Base-by-base conservation (phyloP, 2,113 vertebrate species). In the Tricholaema leucomelas region DNA sequence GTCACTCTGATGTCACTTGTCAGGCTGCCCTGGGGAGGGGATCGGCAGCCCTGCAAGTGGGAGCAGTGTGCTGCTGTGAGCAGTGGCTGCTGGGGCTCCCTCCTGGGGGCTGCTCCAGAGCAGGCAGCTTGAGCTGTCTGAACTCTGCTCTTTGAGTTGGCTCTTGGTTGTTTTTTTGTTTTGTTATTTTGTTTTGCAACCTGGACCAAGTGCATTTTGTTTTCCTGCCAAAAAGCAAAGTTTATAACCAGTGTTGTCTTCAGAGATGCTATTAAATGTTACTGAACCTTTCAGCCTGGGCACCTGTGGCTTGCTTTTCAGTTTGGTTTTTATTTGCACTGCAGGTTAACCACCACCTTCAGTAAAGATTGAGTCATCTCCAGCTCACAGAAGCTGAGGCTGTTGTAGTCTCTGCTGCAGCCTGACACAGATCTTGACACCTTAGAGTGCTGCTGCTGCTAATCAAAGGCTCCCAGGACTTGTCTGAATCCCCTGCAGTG, bases 211-310 rank as follows among this genome's bases (percentile, higher is more conserved):
- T 95, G 96, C 94, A 94, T 97, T 94, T 95, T 92, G 60, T 40
- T 44, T 93, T 93, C 86, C 93, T 95, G 96, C 95, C 96, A 96
- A 95, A 97, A 97, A 95, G 89, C 81, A 35, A 35, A 95, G 79
- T 95, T 93, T 97, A 90, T 96, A 93, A 94, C 85, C 55, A 33
- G 66, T 91, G 87, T 91, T 93, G 93, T 96, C 95, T 95, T 96
- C 86, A 3, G 18, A 95, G 91, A 96, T 96, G 96, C 96, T 95
- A 97, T 96, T 97, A 97, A 97, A 96, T 86, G 94, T 96, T 94
- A 96, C 91, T 94, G 93, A 92, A 96, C 92, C 95, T 96, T 93
- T 91, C 79, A 31, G 7, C 8, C 0, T 20, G 0, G 1, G 30
- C 24, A 19, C 72, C 60, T 0, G 30, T 85, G 90, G n/a, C 1